phyloP scores from a whole-genome alignment of 2,797 vertebrate species.

The Poecilia velifera region DNA sequence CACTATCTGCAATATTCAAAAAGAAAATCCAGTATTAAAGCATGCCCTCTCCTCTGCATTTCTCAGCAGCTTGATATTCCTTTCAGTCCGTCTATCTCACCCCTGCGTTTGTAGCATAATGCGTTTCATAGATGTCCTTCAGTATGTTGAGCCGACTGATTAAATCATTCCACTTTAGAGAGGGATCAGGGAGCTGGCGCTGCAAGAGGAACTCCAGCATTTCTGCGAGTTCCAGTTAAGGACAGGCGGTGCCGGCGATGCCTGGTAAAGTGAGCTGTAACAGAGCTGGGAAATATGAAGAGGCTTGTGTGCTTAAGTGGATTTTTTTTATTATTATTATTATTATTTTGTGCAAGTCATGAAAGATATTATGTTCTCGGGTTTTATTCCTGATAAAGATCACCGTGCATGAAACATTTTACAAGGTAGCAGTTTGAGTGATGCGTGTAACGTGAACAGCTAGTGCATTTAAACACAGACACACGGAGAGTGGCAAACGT shows the following conservation, averaged over 20 bases:
- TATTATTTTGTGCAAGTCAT: conserved; percentile 52
- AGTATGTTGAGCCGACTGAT: conserved; percentile 75
- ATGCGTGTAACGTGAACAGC: background rate
- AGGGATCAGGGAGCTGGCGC: conserved; percentile 53
- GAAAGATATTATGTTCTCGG: conserved; percentile 46
- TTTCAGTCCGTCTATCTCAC: conserved; percentile 68
- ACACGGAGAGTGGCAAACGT: conserved; percentile 9
- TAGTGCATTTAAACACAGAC: conserved; percentile 13
- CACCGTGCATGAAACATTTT: conserved; percentile 24
- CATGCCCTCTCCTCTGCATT: conserved; percentile 42
- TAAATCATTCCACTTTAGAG: conserved; percentile 78
- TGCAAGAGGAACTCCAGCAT: conserved; percentile 52
- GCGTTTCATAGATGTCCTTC: conserved; percentile 76
- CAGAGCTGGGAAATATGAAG: conserved; percentile 25
- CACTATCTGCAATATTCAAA: conserved; percentile 49
- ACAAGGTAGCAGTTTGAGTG: conserved; percentile 9
- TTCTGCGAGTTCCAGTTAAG: conserved; percentile 63
- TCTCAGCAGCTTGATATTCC: conserved; percentile 60
- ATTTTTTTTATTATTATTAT: conserved; percentile 29
- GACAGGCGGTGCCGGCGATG: conserved; percentile 56
- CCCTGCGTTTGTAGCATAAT: conserved; percentile 65
- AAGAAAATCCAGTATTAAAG: conserved; percentile 64
- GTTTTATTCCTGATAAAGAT: conserved; percentile 32
- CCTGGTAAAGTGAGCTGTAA: conserved; percentile 39
- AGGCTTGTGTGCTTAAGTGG: conserved; percentile 40